Evolutionary conservation across 2,113 vertebrate species (phyloP).

Genomic region (Pelecanoides urinatrix): DNA sequence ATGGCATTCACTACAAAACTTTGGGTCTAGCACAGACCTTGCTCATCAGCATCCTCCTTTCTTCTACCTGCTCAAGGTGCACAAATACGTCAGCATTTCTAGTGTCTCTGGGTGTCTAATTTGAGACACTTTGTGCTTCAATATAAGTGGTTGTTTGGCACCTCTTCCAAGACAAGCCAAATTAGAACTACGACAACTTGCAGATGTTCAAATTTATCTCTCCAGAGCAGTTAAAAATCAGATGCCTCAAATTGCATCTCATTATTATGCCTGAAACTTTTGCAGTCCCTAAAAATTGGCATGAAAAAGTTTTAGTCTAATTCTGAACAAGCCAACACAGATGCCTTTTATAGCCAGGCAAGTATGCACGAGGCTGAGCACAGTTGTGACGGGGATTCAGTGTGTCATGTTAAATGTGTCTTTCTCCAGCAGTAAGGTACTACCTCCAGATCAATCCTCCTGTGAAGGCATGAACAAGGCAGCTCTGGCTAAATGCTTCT

Average conservation of each 20-base stretch:
- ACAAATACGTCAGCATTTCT: fast-evolving
- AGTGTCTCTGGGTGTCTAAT: not conserved
- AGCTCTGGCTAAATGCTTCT: not conserved
- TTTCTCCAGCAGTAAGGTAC: not conserved
- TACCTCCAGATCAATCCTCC: not conserved
- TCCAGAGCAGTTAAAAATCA: not conserved
- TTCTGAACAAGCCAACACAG: not conserved
- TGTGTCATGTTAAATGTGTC: not conserved
- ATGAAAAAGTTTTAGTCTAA: not conserved
- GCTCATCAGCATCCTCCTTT: not conserved
- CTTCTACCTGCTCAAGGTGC: not conserved
- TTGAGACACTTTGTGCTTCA: not conserved
- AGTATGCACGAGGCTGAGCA: not conserved
- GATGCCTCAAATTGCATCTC: not conserved
- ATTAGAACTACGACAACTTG: not conserved
- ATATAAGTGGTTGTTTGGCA: not conserved
- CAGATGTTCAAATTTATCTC: not conserved
- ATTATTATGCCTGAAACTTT: not conserved
- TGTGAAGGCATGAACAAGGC: not conserved
- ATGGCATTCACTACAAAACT: fast-evolving
- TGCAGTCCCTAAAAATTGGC: not conserved
- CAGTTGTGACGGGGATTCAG: not conserved
- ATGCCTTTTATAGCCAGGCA: not conserved
- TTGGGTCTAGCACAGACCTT: fast-evolving
- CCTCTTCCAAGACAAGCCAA: not conserved